phyloP scores from a whole-genome alignment of 2,888 invertebrate species.

The Megamerina dolium region DNA sequence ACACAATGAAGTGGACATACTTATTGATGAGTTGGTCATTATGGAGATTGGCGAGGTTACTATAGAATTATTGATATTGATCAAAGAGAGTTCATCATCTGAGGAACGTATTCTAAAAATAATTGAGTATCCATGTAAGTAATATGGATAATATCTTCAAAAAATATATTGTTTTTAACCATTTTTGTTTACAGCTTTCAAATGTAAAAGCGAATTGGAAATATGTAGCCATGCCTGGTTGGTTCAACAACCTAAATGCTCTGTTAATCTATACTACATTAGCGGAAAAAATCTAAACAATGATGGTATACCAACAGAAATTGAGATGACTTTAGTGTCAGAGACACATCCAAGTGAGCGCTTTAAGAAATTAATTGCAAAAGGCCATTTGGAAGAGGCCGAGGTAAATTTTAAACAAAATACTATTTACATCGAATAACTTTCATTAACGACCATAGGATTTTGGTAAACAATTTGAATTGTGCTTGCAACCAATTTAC shows the following conservation, averaged over 20 bases:
- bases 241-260: slow-evolving; percentile 43
- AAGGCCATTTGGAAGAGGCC: slow-evolving; percentile 46
- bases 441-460: slow-evolving; percentile 28
- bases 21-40: slow-evolving; percentile 42
- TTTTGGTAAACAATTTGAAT: slow-evolving; percentile 43
- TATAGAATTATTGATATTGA: slow-evolving; percentile 42
- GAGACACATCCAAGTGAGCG: slow-evolving; percentile 48
- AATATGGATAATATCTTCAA: neutral
- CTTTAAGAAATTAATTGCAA: slow-evolving; percentile 45
- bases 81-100: slow-evolving; percentile 24
- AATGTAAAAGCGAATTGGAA: slow-evolving; percentile 39
- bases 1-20: slow-evolving; percentile 11
- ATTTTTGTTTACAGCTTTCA: slow-evolving; percentile 34
- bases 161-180: too few relatives aligned
- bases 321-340: slow-evolving; percentile 45
- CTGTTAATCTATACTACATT: slow-evolving; percentile 46
- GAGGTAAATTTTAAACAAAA: slow-evolving; percentile 29
- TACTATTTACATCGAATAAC: neutral
- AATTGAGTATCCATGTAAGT: slow-evolving; percentile 45
- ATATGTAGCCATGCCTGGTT: slow-evolving; percentile 41
- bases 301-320: slow-evolving; percentile 31
- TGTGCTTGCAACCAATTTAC: slow-evolving; percentile 45
- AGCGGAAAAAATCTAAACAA: slow-evolving; percentile 28
- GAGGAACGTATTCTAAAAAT: slow-evolving; percentile 36
- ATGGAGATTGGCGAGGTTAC: slow-evolving; percentile 41